Conservation (phyloP, 2,888 invertebrate species). For the Ophion ventricosus region DNA sequence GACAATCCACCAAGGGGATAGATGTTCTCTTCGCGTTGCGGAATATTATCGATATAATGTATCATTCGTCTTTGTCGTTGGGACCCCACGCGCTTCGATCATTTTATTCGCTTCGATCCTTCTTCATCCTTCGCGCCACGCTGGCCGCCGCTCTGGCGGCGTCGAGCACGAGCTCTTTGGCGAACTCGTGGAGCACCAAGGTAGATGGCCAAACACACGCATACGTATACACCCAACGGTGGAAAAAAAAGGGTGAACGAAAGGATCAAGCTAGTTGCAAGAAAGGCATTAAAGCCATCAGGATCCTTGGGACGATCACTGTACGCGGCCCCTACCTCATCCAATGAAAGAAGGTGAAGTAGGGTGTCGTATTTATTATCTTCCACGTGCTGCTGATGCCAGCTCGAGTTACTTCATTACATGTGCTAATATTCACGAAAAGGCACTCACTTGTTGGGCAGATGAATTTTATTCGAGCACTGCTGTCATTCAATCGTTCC, state of each 20-base stretch:
- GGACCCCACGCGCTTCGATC: slow-evolving; percentile 66
- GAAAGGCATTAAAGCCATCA: slow-evolving; percentile 26
- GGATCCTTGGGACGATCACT: slow-evolving; percentile 48
- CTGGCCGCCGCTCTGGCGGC: slow-evolving; percentile 47
- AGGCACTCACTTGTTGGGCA: slow-evolving; percentile 30
- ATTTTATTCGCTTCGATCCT: slow-evolving; percentile 58
- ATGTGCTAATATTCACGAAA: slow-evolving; percentile 39
- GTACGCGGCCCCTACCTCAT: slow-evolving; percentile 44
- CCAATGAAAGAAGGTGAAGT: slow-evolving; percentile 53
- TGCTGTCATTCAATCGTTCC: neutral
- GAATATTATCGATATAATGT: slow-evolving; percentile 75
- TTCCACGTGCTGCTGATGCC: slow-evolving; percentile 47
- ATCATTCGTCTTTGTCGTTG: slow-evolving; percentile 75
- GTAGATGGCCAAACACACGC: slow-evolving; percentile 28
- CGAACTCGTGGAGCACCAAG: slow-evolving; percentile 39
- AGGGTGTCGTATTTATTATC: slow-evolving; percentile 61
- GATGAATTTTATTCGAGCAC: slow-evolving; percentile 15
- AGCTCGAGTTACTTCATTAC: slow-evolving; percentile 60
- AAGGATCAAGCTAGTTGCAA: neutral
- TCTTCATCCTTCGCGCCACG: slow-evolving; percentile 46
- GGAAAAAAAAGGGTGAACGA: slow-evolving; percentile 29
- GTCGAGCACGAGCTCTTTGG: slow-evolving; percentile 63
- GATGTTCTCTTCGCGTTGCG: slow-evolving; percentile 67
- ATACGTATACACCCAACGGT: slow-evolving; percentile 4
- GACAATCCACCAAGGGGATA: slow-evolving; percentile 71